Base-by-base conservation (phyloP, 2,797 vertebrate species). In the Pangasius mekongensis region DNA sequence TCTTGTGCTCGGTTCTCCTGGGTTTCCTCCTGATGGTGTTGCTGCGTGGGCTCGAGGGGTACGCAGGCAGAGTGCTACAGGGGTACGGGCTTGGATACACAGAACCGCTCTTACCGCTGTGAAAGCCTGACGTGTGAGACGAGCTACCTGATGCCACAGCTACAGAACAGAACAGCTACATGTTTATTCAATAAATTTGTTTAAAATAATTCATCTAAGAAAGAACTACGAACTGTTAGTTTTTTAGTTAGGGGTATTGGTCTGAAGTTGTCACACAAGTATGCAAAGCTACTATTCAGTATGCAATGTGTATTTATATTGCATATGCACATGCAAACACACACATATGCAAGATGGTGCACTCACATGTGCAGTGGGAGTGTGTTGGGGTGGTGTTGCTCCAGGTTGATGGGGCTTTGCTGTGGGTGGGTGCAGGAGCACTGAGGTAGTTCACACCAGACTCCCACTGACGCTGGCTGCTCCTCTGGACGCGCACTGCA, bases 401-500 rank as follows among this genome's bases (percentile, higher is more conserved):
- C 98, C 98, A 99, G 83, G 97, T 93, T 22, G 97, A 94, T 0
- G 88, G 83, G 3, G 94, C 97, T 96, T 98, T 98, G 94, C 97
- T 95, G 92, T 97, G 97, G 89, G 96, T 96, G 0, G 95, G 96
- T 90, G 97, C 96, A 89, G 97, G 97, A 81, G 96, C 96, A 67
- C 89, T 97, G 97, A 95, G 97, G 94, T 97, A 97, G 94, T 96
- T 96, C 93, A 95, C 94, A 33, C 97, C 97, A 89, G 97, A 97
- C 92, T 99, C 98, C 98, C 98, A 98, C 88, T 97, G 97, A 69
- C 96, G 96, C 90, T 97, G 97, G 90, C 97, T 97, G 74, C 97
- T 98, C 95, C 97, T 98, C 95, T 99, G 98, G 88, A 98, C 96
- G 93, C 97, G 99, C 87, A 98, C 98, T 99, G 95, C 91, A 93